A percentile compares a stretch with the other conserved stretches of the same genome.
Evolutionary conservation across 2,113 vertebrate genomes (phyloP).

Genomic region (Rostratula benghalensis): DNA sequence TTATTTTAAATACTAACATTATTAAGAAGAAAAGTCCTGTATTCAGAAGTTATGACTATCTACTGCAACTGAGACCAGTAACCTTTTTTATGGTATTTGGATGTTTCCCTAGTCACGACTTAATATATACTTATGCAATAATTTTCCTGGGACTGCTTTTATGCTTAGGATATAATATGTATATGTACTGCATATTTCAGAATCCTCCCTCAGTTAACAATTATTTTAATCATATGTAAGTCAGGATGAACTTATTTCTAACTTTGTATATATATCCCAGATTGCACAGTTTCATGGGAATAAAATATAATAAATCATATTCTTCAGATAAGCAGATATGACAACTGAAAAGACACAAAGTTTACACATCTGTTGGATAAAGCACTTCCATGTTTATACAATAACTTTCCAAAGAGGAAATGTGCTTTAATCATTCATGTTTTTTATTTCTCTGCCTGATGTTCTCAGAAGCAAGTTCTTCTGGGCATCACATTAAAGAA

Average conservation of each 20-base stretch:
- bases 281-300: not conserved
- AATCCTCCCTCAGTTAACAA: not conserved
- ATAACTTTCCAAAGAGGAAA: slow-evolving; percentile 46
- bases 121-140: not conserved
- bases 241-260: not conserved
- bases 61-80: not conserved
- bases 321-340: slow-evolving; percentile 27
- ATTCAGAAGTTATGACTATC: not conserved
- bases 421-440: slow-evolving; percentile 46
- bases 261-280: not conserved
- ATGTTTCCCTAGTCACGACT: not conserved
- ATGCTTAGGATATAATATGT: not conserved
- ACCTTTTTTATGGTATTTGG: not conserved
- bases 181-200: not conserved
- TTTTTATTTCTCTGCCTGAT: slow-evolving; percentile 28
- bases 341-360: not conserved
- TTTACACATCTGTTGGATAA: slow-evolving; percentile 54
- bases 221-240: not conserved
- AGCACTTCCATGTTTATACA: slow-evolving; percentile 52
- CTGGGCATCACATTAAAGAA: slow-evolving; percentile 43
- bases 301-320: not conserved
- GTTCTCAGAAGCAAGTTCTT: slow-evolving; percentile 44
- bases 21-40: not conserved
- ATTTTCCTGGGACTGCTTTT: not conserved
- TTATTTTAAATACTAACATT: not conserved